Base-by-base conservation (phyloP, 2,888 invertebrate species). In the Syritta pipiens region DNA sequence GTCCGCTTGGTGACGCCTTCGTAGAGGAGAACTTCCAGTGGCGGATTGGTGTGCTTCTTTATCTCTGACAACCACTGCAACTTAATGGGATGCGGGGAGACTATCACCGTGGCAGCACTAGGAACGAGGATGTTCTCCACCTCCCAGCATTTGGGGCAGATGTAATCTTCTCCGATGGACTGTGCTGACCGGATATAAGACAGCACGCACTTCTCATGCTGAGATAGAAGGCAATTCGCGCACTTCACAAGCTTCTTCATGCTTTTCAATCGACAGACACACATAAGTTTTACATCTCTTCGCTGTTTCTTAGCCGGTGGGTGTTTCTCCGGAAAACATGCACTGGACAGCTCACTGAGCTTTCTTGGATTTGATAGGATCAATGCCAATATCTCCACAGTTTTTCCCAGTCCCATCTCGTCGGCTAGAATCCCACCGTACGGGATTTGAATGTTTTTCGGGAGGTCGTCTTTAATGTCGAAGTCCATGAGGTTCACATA, bases 361-460 rank as follows among this genome's bases (percentile, higher is more conserved):
- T 0, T n/a, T 65, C 87, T 84, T 1, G 87, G 90, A 86, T 94
- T 90, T 1, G 90, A 86, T 53, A 94, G 85, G 82, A 94, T 90
- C 63, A 92, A 90, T 1, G 93, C 91, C 28, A 95, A 85, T 7
- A 94, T 91, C 88, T 95, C 94, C 0, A 95, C 93, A 0, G 95
- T 95, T 89, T 95, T 95, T 0, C 95, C 95, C 19, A 95, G 88
- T 0, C 95, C 95, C 94, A 95, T 95, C 88, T 95, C 94, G 86
- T 95, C 95, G 1, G 94, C 94, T 46, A 95, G 88, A 77, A 95
- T 94, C 1, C 94, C 94, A 9, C 94, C 94, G 1, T 90, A 91
- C 4, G 90, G 89, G 12, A 89, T 68, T 12, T 86, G 87, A 6
- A 83, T 81, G 1, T 86, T 82, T 2, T 85, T 35, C 1, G 91